phyloP scores from a whole-genome alignment of 2,888 invertebrate species.

The Calameuta idolon region DNA sequence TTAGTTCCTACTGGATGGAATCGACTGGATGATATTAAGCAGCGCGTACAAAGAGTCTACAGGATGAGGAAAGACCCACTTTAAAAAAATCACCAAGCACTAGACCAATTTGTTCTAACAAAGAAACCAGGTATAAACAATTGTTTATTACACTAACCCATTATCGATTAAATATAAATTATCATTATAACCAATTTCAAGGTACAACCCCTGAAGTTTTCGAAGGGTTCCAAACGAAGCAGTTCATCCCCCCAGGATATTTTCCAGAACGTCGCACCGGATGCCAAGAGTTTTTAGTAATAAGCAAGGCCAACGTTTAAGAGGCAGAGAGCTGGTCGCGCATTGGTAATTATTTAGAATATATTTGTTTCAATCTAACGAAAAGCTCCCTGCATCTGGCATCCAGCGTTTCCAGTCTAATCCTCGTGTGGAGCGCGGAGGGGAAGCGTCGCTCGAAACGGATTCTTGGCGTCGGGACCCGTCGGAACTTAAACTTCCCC shows the following conservation, averaged over 20 bases:
- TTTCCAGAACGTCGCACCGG: background rate
- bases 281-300: background rate
- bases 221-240: background rate
- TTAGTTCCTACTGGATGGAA: background rate
- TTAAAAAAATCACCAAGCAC: background rate
- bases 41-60: background rate
- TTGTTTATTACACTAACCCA: background rate
- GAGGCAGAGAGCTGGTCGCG: background rate
- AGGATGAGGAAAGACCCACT: background rate
- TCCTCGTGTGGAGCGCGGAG: conserved; percentile 14
- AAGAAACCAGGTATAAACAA: background rate
- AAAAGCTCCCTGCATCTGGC: conserved; percentile 20
- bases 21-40: background rate
- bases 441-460: background rate
- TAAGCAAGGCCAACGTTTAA: background rate
- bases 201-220: background rate
- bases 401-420: conserved; percentile 36
- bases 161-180: background rate
- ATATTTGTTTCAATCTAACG: conserved; percentile 30
- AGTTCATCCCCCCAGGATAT: background rate
- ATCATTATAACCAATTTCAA: background rate
- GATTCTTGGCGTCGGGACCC: conserved; percentile 8
- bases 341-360: conserved; percentile 34
- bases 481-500: conserved; percentile 13
- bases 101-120: background rate